Base-by-base conservation (phyloP, 2,797 vertebrate genomes). In the Macrochelys suwanniensis region DNA sequence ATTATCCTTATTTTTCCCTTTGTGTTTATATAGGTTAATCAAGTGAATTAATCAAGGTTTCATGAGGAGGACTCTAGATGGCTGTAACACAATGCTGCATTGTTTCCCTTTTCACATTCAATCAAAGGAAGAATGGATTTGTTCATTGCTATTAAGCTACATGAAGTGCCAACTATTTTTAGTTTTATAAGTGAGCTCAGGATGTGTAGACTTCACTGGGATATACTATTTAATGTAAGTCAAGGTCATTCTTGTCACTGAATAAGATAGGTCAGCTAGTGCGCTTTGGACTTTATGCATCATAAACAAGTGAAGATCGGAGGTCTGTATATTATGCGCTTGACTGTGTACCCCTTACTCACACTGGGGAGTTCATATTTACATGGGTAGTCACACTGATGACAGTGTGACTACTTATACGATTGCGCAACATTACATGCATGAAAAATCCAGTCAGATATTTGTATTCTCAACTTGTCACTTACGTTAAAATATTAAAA, bases 141-240 rank as follows among this genome's bases (percentile, higher is more conserved):
- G 37, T 61, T 78, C 54, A 80, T 51, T 78, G 33, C 26, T 21
- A n/a, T 78, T 83, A 51, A 59, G 80, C 4, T 51, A 45, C 23
- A 85, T 77, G 82, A 83, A 9, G 68, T 91, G 82, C 19, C 85
- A 28, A 77, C 85, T 87, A 59, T 9, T 11, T 80, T 93, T 88
- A 23, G 84, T 4, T 80, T 85, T 82, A 87, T 57, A 85, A 50
- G 16, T 71, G 76, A 77, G 2, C 26, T 77, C 49, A 80, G 31
- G 37, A 68, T 53, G 76, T 23, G 68, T 68, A 80, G 88, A 53
- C 81, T 87, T 87, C 15, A 4, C 37, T 76, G 8, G 51, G 11
- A 49, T 59, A 7, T 89, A n/a, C 25, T 79, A 9, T 74, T 47
- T 10, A 26, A 82, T 15, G 65, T 10, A 57, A 12, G 87, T 51